These are phyloP conservation scores for Prunella himalayana DNA, from an alignment of 2,113 vertebrate species.

Conservation along the genomic window DNA sequence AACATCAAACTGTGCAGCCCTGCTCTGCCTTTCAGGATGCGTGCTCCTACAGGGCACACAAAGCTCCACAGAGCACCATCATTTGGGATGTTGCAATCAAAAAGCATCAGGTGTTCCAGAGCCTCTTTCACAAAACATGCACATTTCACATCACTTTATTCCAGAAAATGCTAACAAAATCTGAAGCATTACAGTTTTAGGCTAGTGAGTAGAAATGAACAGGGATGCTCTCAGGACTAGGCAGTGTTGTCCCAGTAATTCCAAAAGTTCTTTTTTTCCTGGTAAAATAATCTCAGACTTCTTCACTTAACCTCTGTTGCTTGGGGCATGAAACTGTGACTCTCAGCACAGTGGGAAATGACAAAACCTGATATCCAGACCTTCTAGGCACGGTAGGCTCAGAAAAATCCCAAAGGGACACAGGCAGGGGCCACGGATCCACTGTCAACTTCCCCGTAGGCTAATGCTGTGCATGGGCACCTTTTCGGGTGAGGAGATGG, in stretches of 20 bases:
- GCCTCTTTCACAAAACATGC: background rate
- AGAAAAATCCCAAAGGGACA: background rate
- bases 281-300: background rate
- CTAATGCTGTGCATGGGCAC: background rate
- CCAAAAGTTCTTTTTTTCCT: background rate
- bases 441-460: accelerated
- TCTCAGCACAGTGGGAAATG: accelerated
- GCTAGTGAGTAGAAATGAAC: background rate
- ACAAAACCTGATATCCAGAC: background rate
- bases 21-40: background rate
- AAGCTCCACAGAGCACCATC: background rate
- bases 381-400: background rate
- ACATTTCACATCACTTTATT: background rate
- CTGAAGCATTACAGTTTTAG: background rate
- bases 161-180: background rate
- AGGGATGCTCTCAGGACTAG: background rate
- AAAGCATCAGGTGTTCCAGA: background rate
- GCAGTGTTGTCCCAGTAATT: background rate
- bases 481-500: background rate
- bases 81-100: background rate
- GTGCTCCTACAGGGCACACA: background rate
- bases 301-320: background rate
- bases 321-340: background rate
- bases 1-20: background rate
- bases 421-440: background rate